phyloP scores from a whole-genome alignment of 2,888 invertebrate genomes.

The Amblyjoppa fuscipennis region DNA sequence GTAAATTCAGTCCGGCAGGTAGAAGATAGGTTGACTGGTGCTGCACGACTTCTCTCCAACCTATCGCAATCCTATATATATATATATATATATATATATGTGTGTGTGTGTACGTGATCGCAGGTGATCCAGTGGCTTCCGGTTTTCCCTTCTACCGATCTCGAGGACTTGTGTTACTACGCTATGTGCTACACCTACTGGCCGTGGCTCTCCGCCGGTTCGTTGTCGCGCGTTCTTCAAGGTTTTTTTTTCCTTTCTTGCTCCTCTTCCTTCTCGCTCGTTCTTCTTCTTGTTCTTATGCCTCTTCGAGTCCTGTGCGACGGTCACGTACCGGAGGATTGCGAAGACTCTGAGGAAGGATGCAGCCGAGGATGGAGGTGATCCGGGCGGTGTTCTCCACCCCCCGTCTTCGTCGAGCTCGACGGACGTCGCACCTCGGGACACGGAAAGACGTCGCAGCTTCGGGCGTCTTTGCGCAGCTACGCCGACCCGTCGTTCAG shows the following conservation, averaged over 20 bases:
- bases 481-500: constrained; percentile 61
- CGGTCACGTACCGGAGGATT: constrained; percentile 63
- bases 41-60: constrained; percentile 15
- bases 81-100: constrained; percentile 20
- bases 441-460: constrained; percentile 33
- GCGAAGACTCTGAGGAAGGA: constrained; percentile 51
- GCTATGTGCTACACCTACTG: constrained; percentile 36
- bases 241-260: constrained; percentile 23
- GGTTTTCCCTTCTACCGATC: constrained; percentile 62
- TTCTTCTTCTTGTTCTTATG: constrained; percentile 15
- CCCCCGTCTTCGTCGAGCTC: constrained; percentile 62
- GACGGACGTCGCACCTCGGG: constrained; percentile 51
- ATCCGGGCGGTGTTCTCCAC: constrained; percentile 43
- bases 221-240: constrained; percentile 52
- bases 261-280: constrained; percentile 30
- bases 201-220: constrained; percentile 36
- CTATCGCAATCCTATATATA: constrained; percentile 18
- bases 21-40: constrained; percentile 47
- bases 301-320: constrained; percentile 30
- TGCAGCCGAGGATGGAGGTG: constrained; percentile 50
- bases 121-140: constrained; percentile 65
- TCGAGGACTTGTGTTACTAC: constrained; percentile 16
- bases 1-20: constrained; percentile 59
- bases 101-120: constrained; percentile 50
- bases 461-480: constrained; percentile 48